Evolutionary conservation across 2,113 vertebrate species (phyloP).

Genomic region (Siniperca knerii): DNA sequence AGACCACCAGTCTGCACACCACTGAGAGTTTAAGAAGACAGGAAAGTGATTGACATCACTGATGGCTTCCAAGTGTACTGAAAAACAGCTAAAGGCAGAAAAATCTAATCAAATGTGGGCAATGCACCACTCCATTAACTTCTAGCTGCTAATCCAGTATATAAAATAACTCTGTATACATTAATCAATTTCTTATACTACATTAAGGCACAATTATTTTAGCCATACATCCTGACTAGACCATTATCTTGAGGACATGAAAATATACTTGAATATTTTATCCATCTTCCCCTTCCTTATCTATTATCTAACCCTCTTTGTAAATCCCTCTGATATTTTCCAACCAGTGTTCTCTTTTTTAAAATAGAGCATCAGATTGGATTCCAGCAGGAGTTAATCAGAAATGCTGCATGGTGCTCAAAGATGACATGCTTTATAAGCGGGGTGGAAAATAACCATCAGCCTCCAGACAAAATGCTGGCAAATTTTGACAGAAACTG

Average conservation of each 20-base stretch:
- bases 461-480: constrained; percentile 38
- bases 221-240: not conserved
- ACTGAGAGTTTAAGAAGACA: constrained; percentile 6
- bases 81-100: constrained; percentile 1
- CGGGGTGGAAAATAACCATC: constrained; percentile 51
- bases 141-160: constrained; percentile 2
- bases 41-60: not conserved
- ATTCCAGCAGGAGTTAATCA: constrained; percentile 63
- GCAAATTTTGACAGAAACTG: constrained; percentile 27
- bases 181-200: not conserved
- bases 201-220: not conserved
- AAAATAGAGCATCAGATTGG: constrained; percentile 59
- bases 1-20: constrained; percentile 19
- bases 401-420: constrained; percentile 51
- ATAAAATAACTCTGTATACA: constrained; percentile 6
- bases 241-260: not conserved
- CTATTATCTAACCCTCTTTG: constrained; percentile 39
- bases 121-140: not conserved
- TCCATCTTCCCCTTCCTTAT: constrained; percentile 5
- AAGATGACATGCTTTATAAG: constrained; percentile 55
- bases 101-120: not conserved
- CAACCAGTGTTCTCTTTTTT: constrained; percentile 17
- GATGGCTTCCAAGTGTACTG: not conserved
- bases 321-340: constrained; percentile 40
- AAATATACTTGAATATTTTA: not conserved